Base-by-base conservation (phyloP, 2,113 vertebrate species). In the Collichthys lucidus region DNA sequence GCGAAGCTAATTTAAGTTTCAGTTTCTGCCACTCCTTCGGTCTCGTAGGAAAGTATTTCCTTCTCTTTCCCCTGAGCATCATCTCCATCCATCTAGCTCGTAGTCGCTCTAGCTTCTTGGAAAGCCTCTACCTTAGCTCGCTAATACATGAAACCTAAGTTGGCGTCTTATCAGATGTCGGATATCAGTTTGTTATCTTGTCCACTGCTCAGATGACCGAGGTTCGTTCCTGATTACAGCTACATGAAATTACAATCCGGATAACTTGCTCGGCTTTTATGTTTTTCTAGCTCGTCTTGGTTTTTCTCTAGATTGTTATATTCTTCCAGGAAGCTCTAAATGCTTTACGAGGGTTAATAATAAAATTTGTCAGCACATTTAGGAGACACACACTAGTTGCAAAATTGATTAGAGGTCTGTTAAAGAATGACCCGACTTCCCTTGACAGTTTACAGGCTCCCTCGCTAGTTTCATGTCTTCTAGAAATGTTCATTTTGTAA, bases 41-140 rank as follows among this genome's bases (percentile, higher is more conserved):
- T 66, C 78, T 82, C 79, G 66, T 81, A 62, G 63, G 66, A 84
- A 86, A 64, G n/a, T 2, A 29, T 66, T 42, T 53, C 19, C 47
- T 20, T 1, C 74, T 22, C 5, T 20, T 19, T 52, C 69, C 59
- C 59, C 50, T 19, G 10, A 50, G 49, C 63, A 26, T 71, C 46
- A 4, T 70, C 72, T 64, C 57, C 81, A 35, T 78, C 42, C 31
- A 17, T 50, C n/a, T 2, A 5, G 22, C n/a, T 1, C 16, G 22
- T 1, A 11, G 44, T 19, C 4, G 22, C 50, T 60, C 11, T 0
- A 3, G 15, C 64, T 11, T 53, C n/a, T 47, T 40, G 46, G 44
- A 40, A 80, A 62, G n/a, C 61, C 31, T 1, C 17, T 17, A 4
- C 3, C 16, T 64, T 14, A 3, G 4, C 35, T 60, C 56, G 14